Evolutionary conservation across 2,888 invertebrate species (phyloP), one percentile per base, ranked within the genome.

Genomic region (Agrotis segetum): DNA sequence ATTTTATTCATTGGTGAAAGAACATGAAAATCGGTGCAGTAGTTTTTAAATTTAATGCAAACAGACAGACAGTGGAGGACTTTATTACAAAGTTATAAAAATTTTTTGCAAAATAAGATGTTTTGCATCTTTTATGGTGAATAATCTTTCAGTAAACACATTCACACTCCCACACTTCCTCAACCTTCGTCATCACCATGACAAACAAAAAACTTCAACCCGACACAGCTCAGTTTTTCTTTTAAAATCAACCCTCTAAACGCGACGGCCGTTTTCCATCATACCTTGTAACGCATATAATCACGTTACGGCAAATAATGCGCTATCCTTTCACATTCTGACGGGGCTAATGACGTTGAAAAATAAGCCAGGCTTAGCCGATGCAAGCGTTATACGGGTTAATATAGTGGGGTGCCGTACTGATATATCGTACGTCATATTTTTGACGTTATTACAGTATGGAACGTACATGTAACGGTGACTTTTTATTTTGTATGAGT

Each of bases 341-440:
- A 88, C 88, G 84, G 71, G 81, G 61, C 88, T 89, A 90, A 90
- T 90, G 90, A 89, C 85, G 88, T 85, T 90, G 90, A 90, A 90
- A 89, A 90, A 88, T 89, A 89, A 89, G 82, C 88, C 86, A 74
- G 84, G 89, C 85, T 89, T 87, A 88, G 89, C 83, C 86, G 85
- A 88, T 89, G 89, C 89, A 89, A 79, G 88, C 86, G 82, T 81
- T 85, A 82, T 77, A 87, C 75, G 83, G 85, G 77, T 85, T 85
- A 82, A 79, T 85, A 84, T 79, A 83, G 83, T 82, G 76, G 88
- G 90, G 89, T 88, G 88, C 75, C 67, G 81, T 81, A 71, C 85
- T 89, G 88, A 90, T 88, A 87, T 88, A 90, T 89, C 77, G 82
- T 84, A 68, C 80, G 85, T 87, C 89, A 90, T 89, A 89, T 88